Base-by-base conservation (phyloP, 2,888 invertebrate species). In the Drosophila pseudotakahashii region DNA sequence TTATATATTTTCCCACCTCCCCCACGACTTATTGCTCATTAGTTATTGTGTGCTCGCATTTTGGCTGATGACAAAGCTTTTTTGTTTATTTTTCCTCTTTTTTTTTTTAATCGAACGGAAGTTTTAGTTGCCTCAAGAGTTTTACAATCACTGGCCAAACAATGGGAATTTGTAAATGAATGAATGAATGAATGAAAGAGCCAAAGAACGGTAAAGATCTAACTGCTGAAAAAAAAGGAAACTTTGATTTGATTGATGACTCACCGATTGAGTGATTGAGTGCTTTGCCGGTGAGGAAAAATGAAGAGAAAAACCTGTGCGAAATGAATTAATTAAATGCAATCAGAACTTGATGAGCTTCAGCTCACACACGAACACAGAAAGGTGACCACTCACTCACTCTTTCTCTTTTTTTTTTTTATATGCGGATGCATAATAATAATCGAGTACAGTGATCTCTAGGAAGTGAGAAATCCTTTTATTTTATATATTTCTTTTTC, bases 51-150 rank as follows among this genome's bases (percentile, higher is more conserved):
- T 64, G 63, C 44, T 64, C 63, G 62, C 37, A 23, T 64, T 64
- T 64, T 32, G 44, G 39, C 36, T 37, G 23, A 51, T 64, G 63
- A 61, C 63, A 64, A 50, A 42, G 63, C 62, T 30, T 16, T 51
- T 44, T 61, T 32, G 54, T 32, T 51, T 62, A 41, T 45, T 48
- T 63, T 45, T 64, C 53, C 36, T 42, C 63, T 63, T 45, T 34
- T 30, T 26, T 63, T 42, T 34, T 30, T 26, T 42, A 47, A 62
- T 4, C 58, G 51, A 79, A 69, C 81, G 79, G 77, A 81, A 75
- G 79, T 77, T 67, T 78, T 69, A 74, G 47, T 57, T 30, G 63
- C 32, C 7, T 34, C 14, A 32, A 51, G 61, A 51, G 61, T 63
- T 63, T 34, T 2, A 44, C 19, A 44, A 36, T 14, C 50, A 37